phyloP scores from a whole-genome alignment of 2,797 vertebrate species.

The Clarias platycephalus region DNA sequence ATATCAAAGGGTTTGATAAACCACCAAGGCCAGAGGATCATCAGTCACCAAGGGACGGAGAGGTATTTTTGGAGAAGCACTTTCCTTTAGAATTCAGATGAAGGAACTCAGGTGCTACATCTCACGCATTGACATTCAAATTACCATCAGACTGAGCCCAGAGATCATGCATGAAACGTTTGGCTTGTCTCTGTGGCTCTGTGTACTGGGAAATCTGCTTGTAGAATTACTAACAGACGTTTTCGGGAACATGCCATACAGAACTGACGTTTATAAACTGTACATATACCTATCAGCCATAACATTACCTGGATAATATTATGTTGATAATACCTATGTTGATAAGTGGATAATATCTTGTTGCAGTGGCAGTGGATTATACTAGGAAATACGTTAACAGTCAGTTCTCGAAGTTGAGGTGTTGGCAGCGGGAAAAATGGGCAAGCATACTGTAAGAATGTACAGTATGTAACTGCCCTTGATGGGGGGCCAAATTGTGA shows the following conservation, averaged over 20 bases:
- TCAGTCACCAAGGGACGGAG: slow-evolving; percentile 45
- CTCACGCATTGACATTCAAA: slow-evolving; percentile 56
- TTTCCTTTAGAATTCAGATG: slow-evolving; percentile 60
- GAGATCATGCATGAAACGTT: slow-evolving; percentile 45
- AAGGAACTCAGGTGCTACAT: slow-evolving; percentile 62
- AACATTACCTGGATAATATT: too few relatives aligned
- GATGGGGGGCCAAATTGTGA: too few relatives aligned
- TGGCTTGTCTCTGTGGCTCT: slow-evolving; percentile 56
- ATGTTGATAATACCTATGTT: too few relatives aligned
- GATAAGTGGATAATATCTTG: too few relatives aligned
- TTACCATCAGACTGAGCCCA: slow-evolving; percentile 41
- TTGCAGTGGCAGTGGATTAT: too few relatives aligned
- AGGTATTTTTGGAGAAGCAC: slow-evolving; percentile 53
- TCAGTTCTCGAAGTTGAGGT: too few relatives aligned
- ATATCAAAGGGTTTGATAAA: slow-evolving; percentile 65
- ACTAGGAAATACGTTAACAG: too few relatives aligned
- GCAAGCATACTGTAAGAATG: too few relatives aligned
- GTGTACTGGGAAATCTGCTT: slow-evolving; percentile 49
- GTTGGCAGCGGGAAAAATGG: too few relatives aligned
- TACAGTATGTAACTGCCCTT: too few relatives aligned
- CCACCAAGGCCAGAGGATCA: slow-evolving; percentile 45
- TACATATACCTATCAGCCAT: background rate
- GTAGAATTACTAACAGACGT: slow-evolving; percentile 52
- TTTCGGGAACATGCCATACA: slow-evolving; percentile 54
- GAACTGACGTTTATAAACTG: slow-evolving; percentile 22